Evolutionary conservation across 2,113 vertebrate species (phyloP).

Genomic region (Emydocephalus ijimae): DNA sequence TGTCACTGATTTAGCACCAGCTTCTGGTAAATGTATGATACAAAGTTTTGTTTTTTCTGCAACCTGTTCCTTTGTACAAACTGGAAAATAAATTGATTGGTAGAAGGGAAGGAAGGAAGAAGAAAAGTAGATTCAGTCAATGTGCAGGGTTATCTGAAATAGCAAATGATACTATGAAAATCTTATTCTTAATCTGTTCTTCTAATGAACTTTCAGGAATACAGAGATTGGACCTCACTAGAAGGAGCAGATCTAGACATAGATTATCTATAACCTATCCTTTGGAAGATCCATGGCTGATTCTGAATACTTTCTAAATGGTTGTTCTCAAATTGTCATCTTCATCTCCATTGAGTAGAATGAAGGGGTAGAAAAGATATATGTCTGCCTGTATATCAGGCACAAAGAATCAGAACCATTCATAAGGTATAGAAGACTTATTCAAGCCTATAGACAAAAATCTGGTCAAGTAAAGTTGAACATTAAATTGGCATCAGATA

Average conservation of each 20-base stretch:
- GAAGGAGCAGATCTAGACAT: not conserved
- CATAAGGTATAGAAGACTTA: no score
- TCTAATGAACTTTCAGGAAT: not conserved
- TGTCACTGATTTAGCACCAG: not conserved
- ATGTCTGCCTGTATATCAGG: not conserved
- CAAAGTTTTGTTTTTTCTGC: not conserved
- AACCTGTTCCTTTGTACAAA: not conserved
- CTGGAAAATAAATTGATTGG: not conserved
- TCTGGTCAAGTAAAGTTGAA: no score
- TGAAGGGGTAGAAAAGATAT: not conserved
- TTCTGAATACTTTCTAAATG: not conserved
- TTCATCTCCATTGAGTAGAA: not conserved
- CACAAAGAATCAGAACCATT: no score
- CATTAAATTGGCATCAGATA: no score
- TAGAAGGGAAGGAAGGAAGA: not conserved
- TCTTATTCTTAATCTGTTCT: not conserved
- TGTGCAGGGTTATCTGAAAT: not conserved
- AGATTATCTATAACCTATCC: not conserved
- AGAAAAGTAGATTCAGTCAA: no score
- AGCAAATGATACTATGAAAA: not conserved
- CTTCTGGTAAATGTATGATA: not conserved
- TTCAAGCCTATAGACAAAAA: no score
- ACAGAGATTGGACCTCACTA: not conserved
- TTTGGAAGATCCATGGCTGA: not conserved
- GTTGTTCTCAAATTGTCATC: not conserved